Conservation (phyloP, 2,797 vertebrate species). For the Dallia pectoralis region DNA sequence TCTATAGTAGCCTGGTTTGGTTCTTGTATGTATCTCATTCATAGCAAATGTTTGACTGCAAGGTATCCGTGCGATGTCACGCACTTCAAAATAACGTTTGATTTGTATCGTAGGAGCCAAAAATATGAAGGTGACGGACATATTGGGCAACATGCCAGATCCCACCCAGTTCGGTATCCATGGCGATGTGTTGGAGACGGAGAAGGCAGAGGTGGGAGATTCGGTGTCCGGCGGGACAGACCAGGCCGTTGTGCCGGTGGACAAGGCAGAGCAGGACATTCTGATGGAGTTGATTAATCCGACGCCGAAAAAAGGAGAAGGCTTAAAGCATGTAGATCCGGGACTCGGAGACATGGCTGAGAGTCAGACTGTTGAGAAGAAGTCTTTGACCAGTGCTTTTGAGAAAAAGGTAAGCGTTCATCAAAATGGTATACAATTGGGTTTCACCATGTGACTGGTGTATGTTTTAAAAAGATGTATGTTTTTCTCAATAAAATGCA, state of each 20-base stretch:
- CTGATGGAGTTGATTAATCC: conserved; percentile 84
- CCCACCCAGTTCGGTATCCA: conserved; percentile 98
- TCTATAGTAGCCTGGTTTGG: neutral
- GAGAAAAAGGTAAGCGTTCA: conserved; percentile 64
- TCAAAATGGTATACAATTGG: neutral
- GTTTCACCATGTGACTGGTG: no score
- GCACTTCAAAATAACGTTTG: neutral
- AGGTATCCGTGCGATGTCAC: neutral
- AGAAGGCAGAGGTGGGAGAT: conserved; percentile 83
- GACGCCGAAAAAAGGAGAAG: conserved; percentile 82
- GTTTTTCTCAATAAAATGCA: no score
- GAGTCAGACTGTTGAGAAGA: conserved; percentile 57
- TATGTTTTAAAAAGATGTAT: no score
- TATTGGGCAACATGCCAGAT: conserved; percentile 98
- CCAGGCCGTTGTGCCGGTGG: conserved; percentile 73
- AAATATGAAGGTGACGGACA: conserved; percentile 98
- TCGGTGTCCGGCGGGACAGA: conserved; percentile 68
- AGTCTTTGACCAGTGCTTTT: conserved; percentile 25
- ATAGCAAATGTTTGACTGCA: neutral
- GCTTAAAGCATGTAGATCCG: conserved; percentile 83
- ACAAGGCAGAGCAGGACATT: conserved; percentile 78
- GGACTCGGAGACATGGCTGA: conserved; percentile 93
- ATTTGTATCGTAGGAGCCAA: conserved; percentile 82
- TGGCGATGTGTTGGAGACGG: conserved; percentile 84
- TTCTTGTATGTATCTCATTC: neutral